Evolutionary conservation across 2,113 vertebrate genomes (phyloP).

Genomic region (Meleagris gallopavo): DNA sequence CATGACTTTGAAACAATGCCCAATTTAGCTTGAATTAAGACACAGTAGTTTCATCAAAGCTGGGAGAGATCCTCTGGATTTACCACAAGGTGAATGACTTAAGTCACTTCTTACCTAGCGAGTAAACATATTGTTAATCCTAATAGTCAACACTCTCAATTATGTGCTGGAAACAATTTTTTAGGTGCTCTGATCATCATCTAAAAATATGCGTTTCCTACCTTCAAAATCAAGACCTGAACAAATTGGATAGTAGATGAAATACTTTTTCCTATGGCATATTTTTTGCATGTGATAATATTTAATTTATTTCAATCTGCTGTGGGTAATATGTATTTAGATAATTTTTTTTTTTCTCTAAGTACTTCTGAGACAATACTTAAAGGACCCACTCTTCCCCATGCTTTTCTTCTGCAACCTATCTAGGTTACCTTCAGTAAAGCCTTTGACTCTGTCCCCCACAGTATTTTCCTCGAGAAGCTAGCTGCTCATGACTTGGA

Average conservation of each 20-base stretch:
- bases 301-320: not conserved
- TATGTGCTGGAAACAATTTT: not conserved
- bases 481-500: too few relatives aligned
- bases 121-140: not conserved
- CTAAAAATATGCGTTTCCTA: not conserved
- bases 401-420: not conserved
- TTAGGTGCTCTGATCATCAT: not conserved
- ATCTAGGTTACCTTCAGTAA: too few relatives aligned
- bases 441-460: too few relatives aligned
- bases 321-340: not conserved
- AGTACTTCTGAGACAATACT: not conserved
- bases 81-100: not conserved
- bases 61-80: not conserved
- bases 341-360: not conserved
- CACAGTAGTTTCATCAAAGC: not conserved
- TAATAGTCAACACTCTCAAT: not conserved
- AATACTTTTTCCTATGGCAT: not conserved
- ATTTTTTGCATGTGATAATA: not conserved
- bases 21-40: not conserved
- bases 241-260: not conserved
- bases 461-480: too few relatives aligned
- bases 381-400: not conserved
- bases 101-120: not conserved
- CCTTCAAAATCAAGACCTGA: not conserved
- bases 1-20: not conserved